These are phyloP conservation scores for Ianthella basta DNA, from an alignment of 37 sponge, comb jelly and placozoan genomes.

Conservation along the genomic window DNA sequence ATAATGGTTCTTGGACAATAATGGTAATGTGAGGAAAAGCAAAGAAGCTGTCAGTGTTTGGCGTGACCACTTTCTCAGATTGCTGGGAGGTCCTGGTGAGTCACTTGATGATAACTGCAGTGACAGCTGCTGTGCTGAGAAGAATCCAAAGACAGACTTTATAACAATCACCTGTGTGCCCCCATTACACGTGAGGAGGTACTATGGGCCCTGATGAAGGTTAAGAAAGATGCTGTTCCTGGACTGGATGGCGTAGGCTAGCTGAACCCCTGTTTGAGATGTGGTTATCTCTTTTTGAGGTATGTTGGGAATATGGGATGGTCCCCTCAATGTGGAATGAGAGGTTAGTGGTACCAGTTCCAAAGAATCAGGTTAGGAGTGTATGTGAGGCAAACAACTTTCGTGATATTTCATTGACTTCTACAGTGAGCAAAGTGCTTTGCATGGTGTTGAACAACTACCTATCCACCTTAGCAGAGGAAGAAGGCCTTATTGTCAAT, in stretches of 20 bases:
- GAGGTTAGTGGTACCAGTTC: constrained; percentile 10
- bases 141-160: neutral
- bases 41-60: constrained; percentile 2
- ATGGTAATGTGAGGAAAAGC: neutral
- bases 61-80: neutral
- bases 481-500: no score
- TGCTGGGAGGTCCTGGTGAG: neutral
- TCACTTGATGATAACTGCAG: neutral
- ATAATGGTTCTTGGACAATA: no score
- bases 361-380: neutral
- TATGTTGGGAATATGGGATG: constrained; percentile 1
- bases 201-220: neutral
- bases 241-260: constrained; percentile 3
- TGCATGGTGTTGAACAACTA: constrained; percentile 6
- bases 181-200: neutral
- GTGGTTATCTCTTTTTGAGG: constrained; percentile 3
- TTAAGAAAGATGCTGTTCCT: neutral
- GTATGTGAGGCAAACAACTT: neutral
- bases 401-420: neutral
- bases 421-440: constrained; percentile 8
- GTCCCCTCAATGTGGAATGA: constrained; percentile 5
- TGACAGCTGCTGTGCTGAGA: neutral
- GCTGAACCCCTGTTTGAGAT: neutral
- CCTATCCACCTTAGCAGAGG: no score
- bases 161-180: neutral